A percentile compares a stretch with the other conserved stretches of the same genome.
Conservation (phyloP, 2,888 invertebrate species). For the Phyllotreta striolata region DNA sequence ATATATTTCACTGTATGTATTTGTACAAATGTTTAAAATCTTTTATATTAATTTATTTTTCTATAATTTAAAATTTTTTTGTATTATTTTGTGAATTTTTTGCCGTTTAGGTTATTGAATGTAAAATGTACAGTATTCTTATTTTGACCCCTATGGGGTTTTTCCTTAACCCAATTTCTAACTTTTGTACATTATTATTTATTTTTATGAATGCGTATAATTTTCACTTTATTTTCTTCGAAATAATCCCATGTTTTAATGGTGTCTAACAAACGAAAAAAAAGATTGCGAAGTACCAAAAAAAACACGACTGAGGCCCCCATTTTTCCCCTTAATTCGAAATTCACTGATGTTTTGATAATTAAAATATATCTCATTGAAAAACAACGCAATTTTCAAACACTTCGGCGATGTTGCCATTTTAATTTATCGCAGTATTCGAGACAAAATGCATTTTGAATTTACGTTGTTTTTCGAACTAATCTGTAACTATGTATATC, state of each 20-base stretch:
- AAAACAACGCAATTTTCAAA: neutral
- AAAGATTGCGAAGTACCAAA: constrained; percentile 57
- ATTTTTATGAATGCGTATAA: constrained; percentile 54
- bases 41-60: constrained; percentile 47
- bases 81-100: constrained; percentile 49
- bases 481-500: constrained; percentile 40
- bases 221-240: constrained; percentile 46
- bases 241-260: constrained; percentile 57
- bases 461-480: neutral
- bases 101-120: constrained; percentile 54
- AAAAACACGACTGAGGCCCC: constrained; percentile 52
- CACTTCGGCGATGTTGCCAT: neutral
- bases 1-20: constrained; percentile 43
- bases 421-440: constrained; percentile 8
- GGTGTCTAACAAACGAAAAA: constrained; percentile 49
- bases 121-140: constrained; percentile 53
- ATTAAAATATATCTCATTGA: constrained; percentile 35
- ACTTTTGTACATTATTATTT: constrained; percentile 59
- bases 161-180: constrained; percentile 46
- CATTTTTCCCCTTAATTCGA: constrained; percentile 5
- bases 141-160: constrained; percentile 58
- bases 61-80: constrained; percentile 47
- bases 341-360: constrained; percentile 41
- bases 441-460: neutral
- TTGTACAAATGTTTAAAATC: constrained; percentile 45